Evolutionary conservation across 1,140 invertebrate species (phyloP).

Genomic region (Macrosteles quadrilineatus): DNA sequence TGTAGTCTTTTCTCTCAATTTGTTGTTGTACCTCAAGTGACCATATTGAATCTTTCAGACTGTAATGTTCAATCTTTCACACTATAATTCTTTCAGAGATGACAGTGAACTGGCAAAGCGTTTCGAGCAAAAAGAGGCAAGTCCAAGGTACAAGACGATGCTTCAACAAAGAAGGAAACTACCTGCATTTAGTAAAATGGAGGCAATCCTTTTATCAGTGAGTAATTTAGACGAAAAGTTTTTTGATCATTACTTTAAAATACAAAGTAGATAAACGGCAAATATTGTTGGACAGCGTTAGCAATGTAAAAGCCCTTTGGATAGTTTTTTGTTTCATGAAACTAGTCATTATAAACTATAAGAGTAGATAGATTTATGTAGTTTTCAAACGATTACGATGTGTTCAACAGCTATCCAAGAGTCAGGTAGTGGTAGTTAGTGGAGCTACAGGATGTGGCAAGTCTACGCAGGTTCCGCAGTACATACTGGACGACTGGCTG

Average conservation of each 20-base stretch:
- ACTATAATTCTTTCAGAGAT: conserved; percentile 51
- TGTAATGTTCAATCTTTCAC: too few species aligned
- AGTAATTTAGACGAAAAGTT: conserved; percentile 36
- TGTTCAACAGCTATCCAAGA: conserved; percentile 56
- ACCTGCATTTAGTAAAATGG: conserved; percentile 61
- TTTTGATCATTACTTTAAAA: too few species aligned
- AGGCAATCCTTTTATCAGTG: conserved; percentile 58
- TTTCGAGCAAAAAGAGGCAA: conserved; percentile 59
- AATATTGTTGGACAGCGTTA: too few species aligned
- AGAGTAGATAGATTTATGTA: too few species aligned
- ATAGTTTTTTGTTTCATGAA: too few species aligned
- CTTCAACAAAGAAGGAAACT: conserved; percentile 60
- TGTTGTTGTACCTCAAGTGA: too few species aligned
- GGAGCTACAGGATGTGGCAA: conserved; percentile 90
- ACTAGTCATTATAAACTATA: too few species aligned
- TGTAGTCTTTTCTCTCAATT: too few species aligned
- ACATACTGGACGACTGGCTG: conserved; percentile 80
- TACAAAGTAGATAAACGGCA: too few species aligned
- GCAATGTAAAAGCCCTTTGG: too few species aligned
- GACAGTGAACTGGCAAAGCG: conserved; percentile 61
- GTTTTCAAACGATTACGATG: too few species aligned
- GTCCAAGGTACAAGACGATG: conserved; percentile 64
- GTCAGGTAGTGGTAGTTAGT: conserved; percentile 74
- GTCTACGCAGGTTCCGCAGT: conserved; percentile 90
- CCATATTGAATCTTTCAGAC: too few species aligned